These are phyloP conservation scores for Rotaria magnacalcarata DNA, from an alignment of 2,888 invertebrate genomes.

Conservation along the genomic window DNA sequence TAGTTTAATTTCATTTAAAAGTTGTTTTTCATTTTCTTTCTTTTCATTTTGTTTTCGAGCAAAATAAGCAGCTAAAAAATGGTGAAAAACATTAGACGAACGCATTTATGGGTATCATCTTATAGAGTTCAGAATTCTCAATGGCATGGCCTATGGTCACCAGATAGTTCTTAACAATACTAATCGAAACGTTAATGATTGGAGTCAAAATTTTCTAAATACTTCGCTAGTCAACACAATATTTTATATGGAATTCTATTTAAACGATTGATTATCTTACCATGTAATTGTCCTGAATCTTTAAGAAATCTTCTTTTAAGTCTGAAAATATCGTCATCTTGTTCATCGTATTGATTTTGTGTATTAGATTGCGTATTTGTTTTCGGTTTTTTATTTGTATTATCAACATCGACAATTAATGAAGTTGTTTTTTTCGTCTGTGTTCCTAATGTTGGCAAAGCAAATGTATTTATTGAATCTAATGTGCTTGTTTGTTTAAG, in stretches of 20 bases:
- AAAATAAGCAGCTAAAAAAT: slow-evolving; percentile 29
- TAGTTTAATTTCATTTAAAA: slow-evolving; percentile 53
- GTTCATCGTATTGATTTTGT: slow-evolving; percentile 47
- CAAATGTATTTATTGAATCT: slow-evolving; percentile 11
- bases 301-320: slow-evolving; percentile 55
- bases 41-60: slow-evolving; percentile 42
- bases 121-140: too few relatives aligned
- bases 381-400: neutral
- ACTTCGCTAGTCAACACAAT: too few relatives aligned
- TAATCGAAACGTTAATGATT: too few relatives aligned
- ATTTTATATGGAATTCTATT: too few relatives aligned
- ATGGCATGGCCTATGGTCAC: too few relatives aligned
- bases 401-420: neutral
- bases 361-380: neutral
- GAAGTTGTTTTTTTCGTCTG: neutral
- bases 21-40: slow-evolving; percentile 49
- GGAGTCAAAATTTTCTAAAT: too few relatives aligned
- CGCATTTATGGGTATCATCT: too few relatives aligned
- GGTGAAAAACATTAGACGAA: too few relatives aligned
- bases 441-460: slow-evolving; percentile 2
- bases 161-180: too few relatives aligned
- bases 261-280: too few relatives aligned
- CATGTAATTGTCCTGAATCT: slow-evolving; percentile 49
- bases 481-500: slow-evolving; percentile 33
- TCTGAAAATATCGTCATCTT: slow-evolving; percentile 52